Conservation (phyloP, 2,888 invertebrate species). For the Polia nebulosa region DNA sequence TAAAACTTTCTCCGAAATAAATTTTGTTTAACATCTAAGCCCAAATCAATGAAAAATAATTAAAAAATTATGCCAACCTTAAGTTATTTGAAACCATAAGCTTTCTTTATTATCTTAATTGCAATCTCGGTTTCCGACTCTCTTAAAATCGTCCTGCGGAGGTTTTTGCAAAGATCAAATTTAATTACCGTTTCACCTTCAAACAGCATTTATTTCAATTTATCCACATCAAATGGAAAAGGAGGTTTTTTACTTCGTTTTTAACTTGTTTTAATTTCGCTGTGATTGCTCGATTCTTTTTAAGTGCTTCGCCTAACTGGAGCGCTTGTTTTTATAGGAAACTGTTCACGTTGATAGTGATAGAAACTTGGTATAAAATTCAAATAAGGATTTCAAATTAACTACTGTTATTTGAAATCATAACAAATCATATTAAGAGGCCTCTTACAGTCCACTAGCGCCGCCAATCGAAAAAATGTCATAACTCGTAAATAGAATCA, state of each 20-base stretch:
- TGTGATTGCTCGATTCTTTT: slow-evolving; percentile 58
- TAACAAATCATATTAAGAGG: slow-evolving; percentile 14
- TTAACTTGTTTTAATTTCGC: slow-evolving; percentile 56
- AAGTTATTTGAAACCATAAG: slow-evolving; percentile 36
- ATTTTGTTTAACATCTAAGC: slow-evolving; percentile 2
- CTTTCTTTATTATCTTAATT: slow-evolving; percentile 58
- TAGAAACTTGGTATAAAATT: no score
- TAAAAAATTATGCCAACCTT: background rate
- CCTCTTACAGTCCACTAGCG: no score
- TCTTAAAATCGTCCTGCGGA: slow-evolving; percentile 40
- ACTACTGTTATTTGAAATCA: background rate
- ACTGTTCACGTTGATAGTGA: background rate
- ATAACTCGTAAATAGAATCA: no score
- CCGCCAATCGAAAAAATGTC: no score
- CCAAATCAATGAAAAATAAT: slow-evolving; percentile 28
- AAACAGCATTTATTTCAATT: slow-evolving; percentile 50
- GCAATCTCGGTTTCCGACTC: slow-evolving; percentile 53
- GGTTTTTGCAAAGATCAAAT: slow-evolving; percentile 62
- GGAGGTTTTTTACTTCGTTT: slow-evolving; percentile 42
- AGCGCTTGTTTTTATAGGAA: slow-evolving; percentile 25
- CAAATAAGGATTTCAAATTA: no score
- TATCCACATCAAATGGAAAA: slow-evolving; percentile 54
- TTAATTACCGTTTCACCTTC: slow-evolving; percentile 60
- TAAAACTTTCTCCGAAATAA: slow-evolving; percentile 13
- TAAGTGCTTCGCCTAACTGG: slow-evolving; percentile 41